Evolutionary conservation across 2,888 invertebrate genomes (phyloP), one percentile per base, ranked within the genome.

Genomic region (Tinea semifulvella): DNA sequence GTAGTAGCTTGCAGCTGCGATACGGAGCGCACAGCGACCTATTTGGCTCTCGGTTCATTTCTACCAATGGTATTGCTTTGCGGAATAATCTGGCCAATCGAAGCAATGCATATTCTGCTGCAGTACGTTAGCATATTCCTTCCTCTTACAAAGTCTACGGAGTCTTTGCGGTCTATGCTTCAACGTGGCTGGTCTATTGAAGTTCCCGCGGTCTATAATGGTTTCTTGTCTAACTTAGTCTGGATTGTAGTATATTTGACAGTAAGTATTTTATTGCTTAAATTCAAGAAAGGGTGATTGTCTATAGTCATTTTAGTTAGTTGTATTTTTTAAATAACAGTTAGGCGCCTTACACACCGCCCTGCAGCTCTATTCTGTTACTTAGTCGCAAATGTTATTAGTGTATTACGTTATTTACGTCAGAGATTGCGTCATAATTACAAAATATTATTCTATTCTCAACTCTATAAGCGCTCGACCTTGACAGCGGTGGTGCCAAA

Each of bases 31-130:
- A 91, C 90, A 1, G 94, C 94, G 0, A 94, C 93, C 0, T 93
- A 93, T 60, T 72, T 93, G 58, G 92, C 93, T 0, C 82, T 94
- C 68, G 94, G 94, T 0, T 92, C 92, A 1, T 94, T 94, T 67
- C 66, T 94, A 48, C 94, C 94, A 1, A 91, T 93, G 65, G 88
- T 94, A 14, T 85, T 94, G 86, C 70, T 94, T 3, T 93, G 93
- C 53, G 94, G 94, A 42, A 94, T 96, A 48, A 91, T 97, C 54
- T 97, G 97, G 97, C 97, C 97, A 0, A 84, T 95, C 49, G 94
- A 97, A 82, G 95, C 80, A 28, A 96, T 97, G 92, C 93, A 94
- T 60, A 70, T 83, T 0, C 56, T 88, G 31, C 75, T 95, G 3
- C 85, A 85, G 61, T 87, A 87, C 61, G 61, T 94, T 35, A 89